Percentiles rank a stretch among this genome's conserved stretches.
These are phyloP conservation scores for Argyrosomus japonicus DNA, from an alignment of 2,113 vertebrate species.

Conservation along the genomic window DNA sequence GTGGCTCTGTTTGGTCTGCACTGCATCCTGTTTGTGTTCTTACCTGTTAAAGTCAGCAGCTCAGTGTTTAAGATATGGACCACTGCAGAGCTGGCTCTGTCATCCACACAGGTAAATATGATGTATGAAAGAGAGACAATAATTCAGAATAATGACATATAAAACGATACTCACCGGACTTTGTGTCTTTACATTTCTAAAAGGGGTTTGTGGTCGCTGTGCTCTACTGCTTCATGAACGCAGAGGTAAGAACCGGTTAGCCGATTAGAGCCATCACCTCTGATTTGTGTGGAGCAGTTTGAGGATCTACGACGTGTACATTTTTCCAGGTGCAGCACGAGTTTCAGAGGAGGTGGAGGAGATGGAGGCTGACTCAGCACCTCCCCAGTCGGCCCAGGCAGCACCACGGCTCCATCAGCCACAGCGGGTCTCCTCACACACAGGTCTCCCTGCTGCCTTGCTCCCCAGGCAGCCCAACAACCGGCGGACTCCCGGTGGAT, in stretches of 20 bases:
- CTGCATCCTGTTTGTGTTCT: slow-evolving; percentile 92
- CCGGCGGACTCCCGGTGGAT: slow-evolving; percentile 21
- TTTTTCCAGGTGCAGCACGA: slow-evolving; percentile 81
- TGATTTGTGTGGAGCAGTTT: not conserved
- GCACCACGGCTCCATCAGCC: slow-evolving; percentile 78
- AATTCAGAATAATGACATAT: not conserved
- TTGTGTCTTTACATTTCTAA: not conserved
- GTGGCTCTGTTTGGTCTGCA: slow-evolving; percentile 95
- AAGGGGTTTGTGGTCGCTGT: slow-evolving; percentile 84
- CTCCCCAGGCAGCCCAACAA: slow-evolving; percentile 15
- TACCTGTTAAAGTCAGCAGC: slow-evolving; percentile 85
- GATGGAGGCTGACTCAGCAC: slow-evolving; percentile 75
- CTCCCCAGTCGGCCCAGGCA: slow-evolving; percentile 65
- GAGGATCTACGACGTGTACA: not conserved
- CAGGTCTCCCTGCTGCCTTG: slow-evolving; percentile 80
- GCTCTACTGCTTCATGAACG: slow-evolving; percentile 85
- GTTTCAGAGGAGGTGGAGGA: slow-evolving; percentile 79
- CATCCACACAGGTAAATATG: slow-evolving; percentile 91
- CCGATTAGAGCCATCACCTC: not conserved
- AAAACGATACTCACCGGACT: not conserved
- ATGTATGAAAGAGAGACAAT: not conserved
- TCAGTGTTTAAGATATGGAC: slow-evolving; percentile 87
- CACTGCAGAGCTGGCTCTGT: slow-evolving; percentile 91
- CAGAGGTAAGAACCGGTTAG: slow-evolving; percentile 74
- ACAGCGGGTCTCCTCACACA: slow-evolving; percentile 79